A percentile compares a stretch with the other conserved stretches of the same genome.
Conservation (phyloP, 2,113 vertebrate genomes). For the Tympanuchus pallidicinctus region DNA sequence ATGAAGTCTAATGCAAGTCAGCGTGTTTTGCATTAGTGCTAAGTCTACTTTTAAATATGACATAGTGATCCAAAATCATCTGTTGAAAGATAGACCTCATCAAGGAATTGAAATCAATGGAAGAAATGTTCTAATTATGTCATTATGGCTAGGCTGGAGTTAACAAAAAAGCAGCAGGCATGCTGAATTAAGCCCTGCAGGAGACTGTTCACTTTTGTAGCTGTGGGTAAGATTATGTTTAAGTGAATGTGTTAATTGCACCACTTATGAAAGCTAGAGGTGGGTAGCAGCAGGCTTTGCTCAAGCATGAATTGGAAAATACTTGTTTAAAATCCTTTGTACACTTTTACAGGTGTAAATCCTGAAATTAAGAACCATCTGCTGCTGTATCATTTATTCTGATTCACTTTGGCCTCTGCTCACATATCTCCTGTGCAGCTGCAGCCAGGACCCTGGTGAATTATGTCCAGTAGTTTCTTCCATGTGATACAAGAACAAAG, state of each 20-base stretch:
- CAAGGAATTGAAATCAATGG: not conserved
- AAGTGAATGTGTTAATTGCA: not conserved
- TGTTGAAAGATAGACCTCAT: not conserved
- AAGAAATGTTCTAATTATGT: not conserved
- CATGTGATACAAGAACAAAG: not conserved
- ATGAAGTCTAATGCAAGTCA: not conserved
- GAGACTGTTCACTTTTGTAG: not conserved
- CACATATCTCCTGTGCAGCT: not conserved
- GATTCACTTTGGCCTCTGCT: not conserved
- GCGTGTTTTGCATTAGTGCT: not conserved
- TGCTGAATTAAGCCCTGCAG: not conserved
- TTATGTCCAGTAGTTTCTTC: not conserved
- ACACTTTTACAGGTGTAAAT: not conserved
- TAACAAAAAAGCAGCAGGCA: conserved; percentile 1
- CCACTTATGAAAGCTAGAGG: not conserved
- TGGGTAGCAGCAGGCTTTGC: not conserved
- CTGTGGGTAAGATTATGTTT: not conserved
- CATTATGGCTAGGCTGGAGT: not conserved
- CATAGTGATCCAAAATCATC: not conserved
- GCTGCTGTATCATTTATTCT: not conserved
- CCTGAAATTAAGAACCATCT: not conserved
- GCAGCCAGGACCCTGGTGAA: not conserved
- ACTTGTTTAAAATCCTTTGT: not conserved
- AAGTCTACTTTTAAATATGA: not conserved
- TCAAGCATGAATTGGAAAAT: not conserved